Evolutionary conservation across 2,113 vertebrate species (phyloP), one percentile per base, ranked within the genome.

Genomic region (Rhinopomastus cyanomelas): DNA sequence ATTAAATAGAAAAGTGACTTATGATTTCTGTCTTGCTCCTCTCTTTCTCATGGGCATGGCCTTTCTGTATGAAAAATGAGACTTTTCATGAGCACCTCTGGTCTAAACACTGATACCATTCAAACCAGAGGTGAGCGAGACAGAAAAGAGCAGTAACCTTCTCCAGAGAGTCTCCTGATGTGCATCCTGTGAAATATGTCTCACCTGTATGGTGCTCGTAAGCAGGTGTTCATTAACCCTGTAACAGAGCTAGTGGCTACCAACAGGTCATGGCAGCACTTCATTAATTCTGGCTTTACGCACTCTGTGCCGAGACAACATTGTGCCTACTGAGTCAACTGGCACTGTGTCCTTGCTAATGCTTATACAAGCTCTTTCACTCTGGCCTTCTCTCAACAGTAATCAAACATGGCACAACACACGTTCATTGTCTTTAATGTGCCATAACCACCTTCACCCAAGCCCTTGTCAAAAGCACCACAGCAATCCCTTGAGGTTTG

Each of bases 141-240:
- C n/a, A 32, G n/a, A 51, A 34, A 49, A 77, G 19, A 51, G 60
- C 37, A 44, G 55, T 3, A 67, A 4, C 17, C 5, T 20, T 36
- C 17, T 25, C 42, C 17, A 10, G n/a, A n/a, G 46, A 26, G 26
- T 39, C 27, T 69, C 8, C 44, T n/a, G 32, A 0, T 9, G 7
- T 37, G 16, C 39, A 21, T 88, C 18, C 32, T 55, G 23, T 32
- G 59, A 71, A 73, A 42, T 8, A 15, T n/a, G 23, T 16, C 3
- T 53, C 42, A 25, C 23, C n/a, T 49, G 9, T 34, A 12, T 2
- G 0, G 23, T 0, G 0, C 37, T 37, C 1, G 0, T 16, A 21
- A 65, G 20, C 8, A 29, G 52, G 34, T 64, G 69, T 34, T 49
- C 53, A 37, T 12, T 48, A 29, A 30, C 49, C 27, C 30, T 1